Conservation (phyloP, 2,888 invertebrate species). For the Drosophila mettleri region DNA sequence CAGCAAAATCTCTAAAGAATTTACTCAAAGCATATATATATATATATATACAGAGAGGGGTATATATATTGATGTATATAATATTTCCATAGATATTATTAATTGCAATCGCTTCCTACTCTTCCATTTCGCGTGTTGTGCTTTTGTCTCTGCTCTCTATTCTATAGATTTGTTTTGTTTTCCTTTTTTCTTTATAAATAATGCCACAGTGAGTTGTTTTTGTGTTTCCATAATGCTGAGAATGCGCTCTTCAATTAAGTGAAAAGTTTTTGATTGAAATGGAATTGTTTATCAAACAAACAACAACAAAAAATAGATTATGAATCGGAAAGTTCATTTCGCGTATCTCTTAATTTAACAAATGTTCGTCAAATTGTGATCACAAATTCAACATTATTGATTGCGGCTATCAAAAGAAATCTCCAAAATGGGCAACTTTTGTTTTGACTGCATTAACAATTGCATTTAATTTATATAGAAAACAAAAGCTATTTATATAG, state of each 20-base stretch:
- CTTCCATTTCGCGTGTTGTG: constrained; percentile 54
- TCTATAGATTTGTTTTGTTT: constrained; percentile 18
- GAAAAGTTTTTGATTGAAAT: constrained; percentile 19
- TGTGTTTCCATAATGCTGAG: constrained; percentile 27
- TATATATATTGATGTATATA: background rate
- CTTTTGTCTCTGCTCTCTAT: constrained; percentile 40
- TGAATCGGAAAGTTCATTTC: background rate
- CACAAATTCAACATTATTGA: constrained; percentile 1
- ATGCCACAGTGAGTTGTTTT: constrained; percentile 16
- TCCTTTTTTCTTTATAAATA: constrained; percentile 9
- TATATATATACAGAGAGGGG: background rate
- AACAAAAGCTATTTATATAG: background rate
- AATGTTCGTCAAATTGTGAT: background rate
- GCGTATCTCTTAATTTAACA: background rate
- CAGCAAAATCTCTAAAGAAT: background rate
- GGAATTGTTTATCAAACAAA: constrained; percentile 11
- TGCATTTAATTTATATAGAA: background rate
- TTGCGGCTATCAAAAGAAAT: background rate
- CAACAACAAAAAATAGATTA: constrained; percentile 1
- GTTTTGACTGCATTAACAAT: background rate
- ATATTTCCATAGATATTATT: constrained; percentile 19
- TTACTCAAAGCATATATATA: constrained; percentile 1
- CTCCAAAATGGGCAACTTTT: background rate
- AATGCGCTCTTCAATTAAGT: constrained; percentile 34
- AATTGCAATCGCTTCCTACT: constrained; percentile 57